Evolutionary conservation across 1,140 invertebrate species (phyloP), one percentile per base, ranked within the genome.

Genomic region (Homalodisca vitripennis): DNA sequence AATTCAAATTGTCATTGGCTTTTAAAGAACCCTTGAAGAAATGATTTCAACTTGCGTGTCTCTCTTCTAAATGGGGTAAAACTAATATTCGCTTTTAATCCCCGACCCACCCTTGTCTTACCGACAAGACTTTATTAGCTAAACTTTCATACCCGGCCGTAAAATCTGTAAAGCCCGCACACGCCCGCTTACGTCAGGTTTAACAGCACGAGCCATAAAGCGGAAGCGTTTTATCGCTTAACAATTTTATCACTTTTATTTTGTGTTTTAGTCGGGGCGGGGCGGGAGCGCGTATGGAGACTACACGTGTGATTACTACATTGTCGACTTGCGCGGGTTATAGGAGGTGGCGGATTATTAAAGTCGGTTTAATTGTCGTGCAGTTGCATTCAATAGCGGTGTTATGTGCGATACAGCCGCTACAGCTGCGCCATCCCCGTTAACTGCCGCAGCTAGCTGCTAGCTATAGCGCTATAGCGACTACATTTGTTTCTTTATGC

Each of bases 401-500:
- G n/a, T n/a, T n/a, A n/a, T n/a, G n/a, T n/a, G n/a, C 48, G 48
- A 20, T 10, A 51, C 22, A 51, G 48, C 2, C 48, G 48, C 48
- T 14, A 51, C 48, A 51, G 48, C 6, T 51, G 48, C 22, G n/a
- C n/a, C n/a, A n/a, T n/a, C n/a, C n/a, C n/a, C n/a, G n/a, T n/a
- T n/a, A n/a, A n/a, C n/a, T n/a, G n/a, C n/a, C n/a, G n/a, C n/a
- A n/a, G n/a, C n/a, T n/a, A n/a, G n/a, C n/a, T n/a, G n/a, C n/a
- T n/a, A n/a, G n/a, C n/a, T n/a, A n/a, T 51, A 22, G n/a, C 3
- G 48, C 48, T 51, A 20, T 51, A 51, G 3, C 14, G 14, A 22
- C n/a, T 3, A 51, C 48, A 51, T 51, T 51, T 51, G 48, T 51
- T 51, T 20, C 48, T 51, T 51, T 51, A 51, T 51, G 48, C 48